phyloP scores from a whole-genome alignment of 2,797 vertebrate genomes.

The Acipenser transmontanus region DNA sequence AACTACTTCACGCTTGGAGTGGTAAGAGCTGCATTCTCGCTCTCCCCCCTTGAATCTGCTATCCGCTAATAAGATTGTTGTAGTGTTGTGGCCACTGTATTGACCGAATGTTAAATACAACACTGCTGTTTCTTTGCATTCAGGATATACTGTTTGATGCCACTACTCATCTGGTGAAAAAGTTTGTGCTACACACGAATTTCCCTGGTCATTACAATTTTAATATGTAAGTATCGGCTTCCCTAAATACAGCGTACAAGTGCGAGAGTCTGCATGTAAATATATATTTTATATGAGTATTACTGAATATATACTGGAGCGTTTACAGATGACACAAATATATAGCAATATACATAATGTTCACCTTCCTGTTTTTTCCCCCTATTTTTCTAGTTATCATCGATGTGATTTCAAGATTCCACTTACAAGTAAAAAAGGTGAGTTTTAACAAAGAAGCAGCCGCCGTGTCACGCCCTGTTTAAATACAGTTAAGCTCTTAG shows the following conservation, averaged over 20 bases:
- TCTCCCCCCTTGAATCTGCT: background rate
- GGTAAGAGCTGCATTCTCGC: conserved; percentile 63
- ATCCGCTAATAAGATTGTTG: background rate
- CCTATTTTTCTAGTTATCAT: conserved; percentile 74
- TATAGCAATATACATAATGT: too few species aligned
- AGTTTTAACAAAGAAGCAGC: conserved; percentile 27
- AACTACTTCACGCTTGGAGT: conserved; percentile 97
- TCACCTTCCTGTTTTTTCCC: background rate
- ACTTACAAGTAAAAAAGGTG: conserved; percentile 86
- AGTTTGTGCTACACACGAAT: conserved; percentile 97
- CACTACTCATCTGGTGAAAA: conserved; percentile 93
- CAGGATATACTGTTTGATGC: conserved; percentile 98
- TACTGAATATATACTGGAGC: too few species aligned
- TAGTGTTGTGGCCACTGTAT: background rate
- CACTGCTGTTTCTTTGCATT: conserved; percentile 27
- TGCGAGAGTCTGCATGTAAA: too few species aligned
- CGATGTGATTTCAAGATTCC: conserved; percentile 98
- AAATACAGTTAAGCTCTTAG: too few species aligned
- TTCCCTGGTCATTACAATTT: conserved; percentile 98
- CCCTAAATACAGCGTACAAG: background rate
- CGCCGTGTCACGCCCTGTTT: too few species aligned
- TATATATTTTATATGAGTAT: too few species aligned
- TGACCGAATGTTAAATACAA: too few species aligned
- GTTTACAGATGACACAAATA: too few species aligned
- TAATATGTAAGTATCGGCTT: conserved; percentile 78